Evolutionary conservation across 2,888 invertebrate genomes (phyloP), one percentile per base, ranked within the genome.

Genomic region (Zele albiditarsus): DNA sequence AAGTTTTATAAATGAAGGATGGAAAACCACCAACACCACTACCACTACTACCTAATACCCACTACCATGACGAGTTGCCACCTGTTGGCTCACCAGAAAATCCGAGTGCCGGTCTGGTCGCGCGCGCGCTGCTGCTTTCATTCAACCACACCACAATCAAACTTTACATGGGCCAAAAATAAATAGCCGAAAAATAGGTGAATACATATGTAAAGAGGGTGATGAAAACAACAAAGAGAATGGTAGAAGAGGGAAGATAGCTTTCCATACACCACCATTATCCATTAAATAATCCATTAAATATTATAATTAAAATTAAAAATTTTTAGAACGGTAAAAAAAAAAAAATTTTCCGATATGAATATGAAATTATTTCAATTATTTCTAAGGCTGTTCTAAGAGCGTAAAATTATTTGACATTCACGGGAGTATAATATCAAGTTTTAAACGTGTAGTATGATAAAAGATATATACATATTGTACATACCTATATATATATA

Each of bases 1-100:
- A 75, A 75, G 62, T 75, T 72, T 75, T 68, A 71, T 75, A 75
- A 75, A 75, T 75, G 71, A 68, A 62, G 67, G 75, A 75, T 75
- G 75, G 71, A 75, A 75, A 72, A 53, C 53, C 8, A 53, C 20
- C 53, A 53, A n/a, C 20, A 53, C 53, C 53, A 53, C 53, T 20
- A 53, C 53, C 10, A 53, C 53, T 20, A 53, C 53, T 20, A 53
- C 53, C 20, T 23, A 53, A n/a, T 20, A 53, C 20, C 53, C 53
- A 53, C 20, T 53, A 53, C 53, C 23, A 57, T 60, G 33, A 62
- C 46, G 60, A 71, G 71, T 71, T 71, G 71, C 75, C 75, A 75
- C 75, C 75, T 75, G 75, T 75, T 75, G 71, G 60, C 62, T 66
- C 62, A 53, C 62, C 68, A 58, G 68, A 72, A 75, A 75, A 71